These are phyloP conservation scores for Limanda limanda DNA, from an alignment of 2,113 vertebrate genomes.

Conservation along the genomic window DNA sequence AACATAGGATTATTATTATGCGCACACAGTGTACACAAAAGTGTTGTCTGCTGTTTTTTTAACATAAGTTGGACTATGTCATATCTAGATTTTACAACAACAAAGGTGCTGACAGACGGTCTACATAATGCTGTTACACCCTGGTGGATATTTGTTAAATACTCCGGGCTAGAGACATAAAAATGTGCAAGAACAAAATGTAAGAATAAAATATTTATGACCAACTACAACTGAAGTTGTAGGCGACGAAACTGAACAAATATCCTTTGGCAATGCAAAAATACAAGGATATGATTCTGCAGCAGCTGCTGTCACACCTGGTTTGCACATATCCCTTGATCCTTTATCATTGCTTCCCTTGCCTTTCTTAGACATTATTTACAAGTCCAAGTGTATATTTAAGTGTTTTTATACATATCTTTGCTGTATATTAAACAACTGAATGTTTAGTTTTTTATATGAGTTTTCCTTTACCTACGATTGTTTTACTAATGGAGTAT, in stretches of 20 bases:
- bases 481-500: too few relatives aligned
- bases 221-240: background rate
- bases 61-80: background rate
- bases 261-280: slow-evolving; percentile 6
- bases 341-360: background rate
- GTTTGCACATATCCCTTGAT: slow-evolving; percentile 6
- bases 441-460: background rate
- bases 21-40: background rate
- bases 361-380: background rate
- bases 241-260: slow-evolving; percentile 5
- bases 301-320: slow-evolving; percentile 18
- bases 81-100: slow-evolving; percentile 4
- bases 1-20: background rate
- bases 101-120: background rate
- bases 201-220: slow-evolving; percentile 31
- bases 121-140: background rate
- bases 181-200: slow-evolving; percentile 19
- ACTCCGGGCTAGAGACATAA: background rate
- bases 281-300: slow-evolving; percentile 6
- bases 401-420: background rate
- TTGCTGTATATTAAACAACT: background rate
- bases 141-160: background rate
- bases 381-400: background rate
- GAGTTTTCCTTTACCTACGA: background rate
- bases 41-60: background rate